Percentiles rank a stretch among this genome's conserved stretches.
phyloP scores from a whole-genome alignment of 1,140 invertebrate species.

The Adoxophyes honmai region DNA sequence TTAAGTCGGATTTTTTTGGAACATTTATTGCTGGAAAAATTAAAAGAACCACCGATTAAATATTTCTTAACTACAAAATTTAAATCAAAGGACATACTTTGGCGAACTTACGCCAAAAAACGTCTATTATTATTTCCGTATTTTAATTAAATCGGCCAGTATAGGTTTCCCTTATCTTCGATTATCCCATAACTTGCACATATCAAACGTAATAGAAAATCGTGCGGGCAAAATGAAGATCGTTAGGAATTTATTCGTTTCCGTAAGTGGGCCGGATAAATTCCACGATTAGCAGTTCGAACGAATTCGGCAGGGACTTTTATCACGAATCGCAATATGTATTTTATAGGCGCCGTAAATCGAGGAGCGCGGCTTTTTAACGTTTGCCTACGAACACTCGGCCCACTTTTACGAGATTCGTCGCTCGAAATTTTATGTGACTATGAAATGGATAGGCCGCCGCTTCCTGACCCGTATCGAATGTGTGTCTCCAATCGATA shows the following conservation, averaged over 20 bases:
- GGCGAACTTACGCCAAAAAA: too few species aligned
- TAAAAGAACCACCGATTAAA: too few species aligned
- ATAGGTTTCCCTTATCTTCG: not conserved
- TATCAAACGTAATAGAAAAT: conserved; percentile 15
- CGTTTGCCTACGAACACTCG: conserved; percentile 63
- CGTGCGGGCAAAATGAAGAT: conserved; percentile 11
- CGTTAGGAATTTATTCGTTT: conserved; percentile 15
- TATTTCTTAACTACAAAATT: too few species aligned
- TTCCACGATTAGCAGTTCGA: conserved; percentile 52
- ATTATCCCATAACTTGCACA: conserved; percentile 2
- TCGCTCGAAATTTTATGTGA: conserved; percentile 68
- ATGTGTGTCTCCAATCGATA: conserved; percentile 42
- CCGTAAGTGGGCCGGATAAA: conserved; percentile 37
- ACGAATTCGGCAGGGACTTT: conserved; percentile 59
- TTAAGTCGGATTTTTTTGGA: too few species aligned
- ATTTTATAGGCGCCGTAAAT: conserved; percentile 74
- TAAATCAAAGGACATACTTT: too few species aligned
- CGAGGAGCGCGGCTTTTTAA: conserved; percentile 69
- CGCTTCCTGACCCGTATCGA: conserved; percentile 32
- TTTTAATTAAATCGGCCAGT: too few species aligned
- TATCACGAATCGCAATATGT: conserved; percentile 75
- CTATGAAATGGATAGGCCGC: conserved; percentile 37
- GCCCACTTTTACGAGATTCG: conserved; percentile 68
- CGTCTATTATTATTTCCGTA: too few species aligned
- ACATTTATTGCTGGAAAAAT: too few species aligned